A percentile compares a stretch with the other conserved stretches of the same genome.
Evolutionary conservation across 2,888 invertebrate species (phyloP).

Genomic region (Incurvaria masculella): DNA sequence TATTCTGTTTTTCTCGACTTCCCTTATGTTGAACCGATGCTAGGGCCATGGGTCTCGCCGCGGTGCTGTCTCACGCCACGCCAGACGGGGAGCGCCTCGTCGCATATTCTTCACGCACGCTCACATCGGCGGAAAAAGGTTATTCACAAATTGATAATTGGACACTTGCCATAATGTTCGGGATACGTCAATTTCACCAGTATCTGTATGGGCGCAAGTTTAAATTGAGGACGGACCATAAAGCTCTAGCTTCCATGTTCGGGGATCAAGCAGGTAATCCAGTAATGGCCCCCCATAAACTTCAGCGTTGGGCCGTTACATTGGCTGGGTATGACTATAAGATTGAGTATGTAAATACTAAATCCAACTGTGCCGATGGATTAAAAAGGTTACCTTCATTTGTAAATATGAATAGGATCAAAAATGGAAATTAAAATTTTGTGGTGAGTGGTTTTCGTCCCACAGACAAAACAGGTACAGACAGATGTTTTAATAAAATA

Average conservation of each 20-base stretch:
- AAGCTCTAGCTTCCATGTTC: conserved; percentile 28
- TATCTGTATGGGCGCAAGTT: conserved; percentile 20
- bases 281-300: conserved; percentile 21
- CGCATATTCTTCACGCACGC: too few species aligned
- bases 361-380: conserved; percentile 16
- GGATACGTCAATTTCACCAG: conserved; percentile 6
- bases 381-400: conserved; percentile 14
- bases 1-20: too few species aligned
- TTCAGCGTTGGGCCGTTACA: conserved; percentile 23
- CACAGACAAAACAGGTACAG: too few species aligned
- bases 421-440: too few species aligned
- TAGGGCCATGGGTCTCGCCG: conserved; percentile 9
- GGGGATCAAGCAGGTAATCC: conserved; percentile 20
- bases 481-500: too few species aligned
- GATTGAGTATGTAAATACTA: conserved; percentile 14
- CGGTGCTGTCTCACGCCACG: too few species aligned
- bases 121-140: too few species aligned
- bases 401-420: too few species aligned
- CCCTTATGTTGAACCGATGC: too few species aligned
- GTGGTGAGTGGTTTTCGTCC: too few species aligned
- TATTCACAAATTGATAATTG: too few species aligned
- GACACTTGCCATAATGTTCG: conserved; percentile 8
- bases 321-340: conserved; percentile 24
- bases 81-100: too few species aligned
- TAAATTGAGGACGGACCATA: conserved; percentile 27